Evolutionary conservation across 2,113 vertebrate species (phyloP), one percentile per base, ranked within the genome.

Genomic region (Sinocyclocheilus rhinocerous): DNA sequence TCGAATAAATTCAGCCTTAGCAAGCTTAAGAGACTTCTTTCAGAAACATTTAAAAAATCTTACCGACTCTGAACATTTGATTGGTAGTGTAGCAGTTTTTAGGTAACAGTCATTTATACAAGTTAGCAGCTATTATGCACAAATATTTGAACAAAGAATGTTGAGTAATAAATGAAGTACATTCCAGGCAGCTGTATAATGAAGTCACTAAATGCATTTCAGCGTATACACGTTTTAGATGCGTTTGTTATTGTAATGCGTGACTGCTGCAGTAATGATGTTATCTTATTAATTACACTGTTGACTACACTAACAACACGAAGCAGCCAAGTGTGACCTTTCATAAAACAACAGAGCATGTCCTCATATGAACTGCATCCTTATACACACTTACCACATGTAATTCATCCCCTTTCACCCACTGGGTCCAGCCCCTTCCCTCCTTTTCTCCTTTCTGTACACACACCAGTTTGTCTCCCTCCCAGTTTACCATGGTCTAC

Each of bases 391-490:
- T 83, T 95, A 99, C 97, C 97, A 99, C 94, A 91, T 99, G 97
- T 93, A 99, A 95, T 92, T 98, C 95, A 2, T 99, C 95, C 88
- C 96, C 98, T 76, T 97, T 95, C 70, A 99, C 96, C 98, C 97
- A 99, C 89, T 99, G 98, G 83, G 96, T 99, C 98, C 97, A 99
- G 33, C 98, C 98, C 83, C 97, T 95, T 76, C 96, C 97, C 91
- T 97, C 96, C 87, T 98, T 97, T 94, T 99, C 97, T 20, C 98
- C 98, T 89, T 96, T 98, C 92, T 99, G 98, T 88, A 97, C 96
- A 89, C 98, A 99, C 63, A 97, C 93, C 48, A 99, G 96, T 88
- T 95, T 97, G 92, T 99, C 97, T 61, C 96, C 97, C 0, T 97
- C 96, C 97, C 97, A 99, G 84, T 86, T 96, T 88, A 99, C 95